Base-by-base conservation (phyloP, 2,888 invertebrate species). In the Abrostola triplasia region DNA sequence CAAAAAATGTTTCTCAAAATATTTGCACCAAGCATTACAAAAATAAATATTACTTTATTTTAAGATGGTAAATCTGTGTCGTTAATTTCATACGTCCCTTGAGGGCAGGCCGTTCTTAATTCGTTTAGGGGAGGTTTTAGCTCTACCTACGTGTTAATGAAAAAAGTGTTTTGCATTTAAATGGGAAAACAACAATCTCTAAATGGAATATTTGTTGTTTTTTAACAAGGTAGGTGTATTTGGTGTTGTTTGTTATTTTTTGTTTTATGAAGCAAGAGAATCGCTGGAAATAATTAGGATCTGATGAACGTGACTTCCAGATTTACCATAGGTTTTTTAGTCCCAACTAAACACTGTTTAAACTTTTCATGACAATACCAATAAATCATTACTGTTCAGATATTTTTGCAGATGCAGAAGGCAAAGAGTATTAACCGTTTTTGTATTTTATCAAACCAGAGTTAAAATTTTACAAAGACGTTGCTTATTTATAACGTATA, bases 21-120 rank as follows among this genome's bases (percentile, higher is more conserved):
- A 70, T 70, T 69, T 59, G 48, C 59, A 58, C 37, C 8, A 36
- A 55, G 44, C n/a, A 55, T 58, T 51, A 48, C 7, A 59, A 65
- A 70, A 67, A 65, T 53, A 61, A 73, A 71, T 74, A 78, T 70
- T 78, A 75, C 78, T 83, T 82, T 73, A 75, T 73, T 77, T 72
- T 70, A 79, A 80, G 79, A 81, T 76, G 66, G 73, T 73, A 82
- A 88, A 88, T 88, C 84, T 84, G 77, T 80, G 78, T 77, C 83
- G 83, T 85, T 88, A 86, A 89, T 89, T 89, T 85, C 80, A 82
- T 82, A 83, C 76, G 78, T 84, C 86, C 87, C 89, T 81, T 58
- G 70, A 74, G 87, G 88, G 82, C 73, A 70, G 85, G 85, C 76
- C 84, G 83, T 83, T 83, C 82, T 81, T 86, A 89, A 89, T 89